Evolutionary conservation across 2,797 vertebrate species (phyloP).

Genomic region (Naso thynnoides): DNA sequence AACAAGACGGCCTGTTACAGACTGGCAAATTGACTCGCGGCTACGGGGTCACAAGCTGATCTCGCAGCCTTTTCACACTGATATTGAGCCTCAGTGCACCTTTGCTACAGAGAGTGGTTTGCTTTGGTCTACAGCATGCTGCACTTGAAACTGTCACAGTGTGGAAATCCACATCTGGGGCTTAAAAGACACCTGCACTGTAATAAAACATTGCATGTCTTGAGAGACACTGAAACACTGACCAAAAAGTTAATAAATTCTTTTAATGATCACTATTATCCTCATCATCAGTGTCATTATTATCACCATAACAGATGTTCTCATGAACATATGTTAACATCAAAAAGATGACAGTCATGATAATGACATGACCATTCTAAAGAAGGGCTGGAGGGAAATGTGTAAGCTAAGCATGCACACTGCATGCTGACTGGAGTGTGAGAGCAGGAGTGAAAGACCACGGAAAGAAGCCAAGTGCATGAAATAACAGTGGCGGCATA

Average conservation of each 20-base stretch:
- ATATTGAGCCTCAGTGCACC: constrained; percentile 37
- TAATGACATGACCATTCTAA: constrained; percentile 6
- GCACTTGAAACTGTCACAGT: constrained; percentile 13
- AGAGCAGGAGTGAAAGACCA: constrained; percentile 5
- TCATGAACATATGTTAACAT: not conserved
- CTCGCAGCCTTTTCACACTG: constrained; percentile 52
- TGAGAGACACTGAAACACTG: not conserved
- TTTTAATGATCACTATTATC: not conserved
- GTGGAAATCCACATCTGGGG: constrained; percentile 30
- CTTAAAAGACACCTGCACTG: constrained; percentile 27
- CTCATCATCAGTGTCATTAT: not conserved
- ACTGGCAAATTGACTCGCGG: constrained; percentile 69
- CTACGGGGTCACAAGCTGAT: constrained; percentile 58
- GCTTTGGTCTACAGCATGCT: constrained; percentile 14
- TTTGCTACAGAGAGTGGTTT: constrained; percentile 30
- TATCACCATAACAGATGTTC: not conserved
- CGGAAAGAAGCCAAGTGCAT: constrained; percentile 1
- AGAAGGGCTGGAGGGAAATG: not conserved
- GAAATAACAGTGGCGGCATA: constrained; percentile 14
- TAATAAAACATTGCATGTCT: not conserved
- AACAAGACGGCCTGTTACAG: constrained; percentile 69
- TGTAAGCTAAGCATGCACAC: constrained; percentile 7
- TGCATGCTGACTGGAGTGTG: constrained; percentile 15
- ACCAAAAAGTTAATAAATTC: not conserved
- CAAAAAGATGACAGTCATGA: constrained; percentile 1